These are phyloP conservation scores for Pseudocheirus occidentalis DNA, from an alignment of 2,797 vertebrate species.

Conservation along the genomic window DNA sequence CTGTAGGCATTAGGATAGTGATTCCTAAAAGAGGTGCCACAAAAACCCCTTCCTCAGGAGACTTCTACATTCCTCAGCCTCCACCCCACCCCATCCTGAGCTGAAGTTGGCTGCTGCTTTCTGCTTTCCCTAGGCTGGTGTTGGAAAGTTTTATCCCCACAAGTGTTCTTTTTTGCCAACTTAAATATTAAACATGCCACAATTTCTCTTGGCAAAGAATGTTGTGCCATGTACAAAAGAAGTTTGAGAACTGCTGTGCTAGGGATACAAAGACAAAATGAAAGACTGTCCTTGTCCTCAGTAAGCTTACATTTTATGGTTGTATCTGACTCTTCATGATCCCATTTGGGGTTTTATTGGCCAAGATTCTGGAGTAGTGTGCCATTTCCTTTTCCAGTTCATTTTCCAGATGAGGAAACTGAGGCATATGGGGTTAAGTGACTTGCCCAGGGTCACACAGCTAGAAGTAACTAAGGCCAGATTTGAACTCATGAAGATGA, in stretches of 20 bases:
- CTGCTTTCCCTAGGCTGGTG: not conserved
- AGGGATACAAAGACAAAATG: not conserved
- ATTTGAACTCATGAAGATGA: not conserved
- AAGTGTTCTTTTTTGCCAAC: too few relatives aligned
- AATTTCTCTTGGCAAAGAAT: not conserved
- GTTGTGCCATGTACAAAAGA: not conserved
- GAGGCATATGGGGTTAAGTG: not conserved
- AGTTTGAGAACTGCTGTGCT: not conserved
- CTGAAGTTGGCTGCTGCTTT: not conserved
- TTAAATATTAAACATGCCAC: not conserved
- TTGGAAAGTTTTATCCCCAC: not conserved
- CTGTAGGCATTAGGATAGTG: not conserved
- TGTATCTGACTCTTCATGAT: not conserved
- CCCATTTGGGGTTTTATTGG: not conserved
- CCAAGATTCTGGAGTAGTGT: not conserved
- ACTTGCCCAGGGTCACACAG: not conserved
- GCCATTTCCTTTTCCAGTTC: not conserved
- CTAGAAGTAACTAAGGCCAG: not conserved
- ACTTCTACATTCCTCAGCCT: not conserved
- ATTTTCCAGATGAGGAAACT: not conserved
- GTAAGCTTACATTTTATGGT: not conserved
- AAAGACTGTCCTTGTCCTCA: not conserved
- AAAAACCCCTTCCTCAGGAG: not conserved
- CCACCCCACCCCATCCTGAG: not conserved
- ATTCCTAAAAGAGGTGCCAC: not conserved